phyloP scores from a whole-genome alignment of 2,888 invertebrate genomes.

The Eutolmus rufibarbis region DNA sequence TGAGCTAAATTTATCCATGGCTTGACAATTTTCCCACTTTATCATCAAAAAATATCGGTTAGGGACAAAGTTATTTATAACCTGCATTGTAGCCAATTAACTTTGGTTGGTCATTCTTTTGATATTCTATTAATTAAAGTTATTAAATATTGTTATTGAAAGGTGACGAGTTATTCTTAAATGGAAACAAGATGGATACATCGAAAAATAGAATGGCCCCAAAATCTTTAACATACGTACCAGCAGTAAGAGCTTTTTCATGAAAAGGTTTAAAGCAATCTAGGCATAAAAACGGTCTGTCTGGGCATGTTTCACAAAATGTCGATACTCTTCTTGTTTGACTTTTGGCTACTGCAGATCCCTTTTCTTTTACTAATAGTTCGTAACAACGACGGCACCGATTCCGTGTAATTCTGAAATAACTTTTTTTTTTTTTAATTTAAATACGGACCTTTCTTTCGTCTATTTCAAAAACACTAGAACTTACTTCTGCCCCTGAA shows the following conservation, averaged over 20 bases:
- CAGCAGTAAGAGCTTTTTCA: not conserved
- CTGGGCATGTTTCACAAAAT: not conserved
- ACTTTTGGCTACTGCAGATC: not conserved
- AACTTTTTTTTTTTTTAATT: not conserved
- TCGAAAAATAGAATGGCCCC: not conserved
- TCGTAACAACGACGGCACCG: not conserved
- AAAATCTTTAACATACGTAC: not conserved
- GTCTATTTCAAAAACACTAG: not conserved
- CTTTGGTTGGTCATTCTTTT: too few relatives aligned
- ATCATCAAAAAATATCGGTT: too few relatives aligned
- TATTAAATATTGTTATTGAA: not conserved
- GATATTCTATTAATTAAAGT: not conserved
- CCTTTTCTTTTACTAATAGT: not conserved
- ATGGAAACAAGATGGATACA: not conserved
- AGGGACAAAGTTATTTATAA: too few relatives aligned
- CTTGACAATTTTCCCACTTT: too few relatives aligned
- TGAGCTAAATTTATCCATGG: too few relatives aligned
- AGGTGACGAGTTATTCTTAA: not conserved
- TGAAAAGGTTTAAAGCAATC: not conserved
- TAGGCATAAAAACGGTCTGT: not conserved
- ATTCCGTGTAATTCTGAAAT: not conserved
- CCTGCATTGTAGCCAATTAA: too few relatives aligned
- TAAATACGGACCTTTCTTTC: not conserved
- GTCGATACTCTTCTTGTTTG: not conserved
- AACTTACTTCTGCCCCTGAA: not conserved